These are phyloP conservation scores for Amblyopsis rosae DNA, from an alignment of 2,113 vertebrate species.

Conservation along the genomic window DNA sequence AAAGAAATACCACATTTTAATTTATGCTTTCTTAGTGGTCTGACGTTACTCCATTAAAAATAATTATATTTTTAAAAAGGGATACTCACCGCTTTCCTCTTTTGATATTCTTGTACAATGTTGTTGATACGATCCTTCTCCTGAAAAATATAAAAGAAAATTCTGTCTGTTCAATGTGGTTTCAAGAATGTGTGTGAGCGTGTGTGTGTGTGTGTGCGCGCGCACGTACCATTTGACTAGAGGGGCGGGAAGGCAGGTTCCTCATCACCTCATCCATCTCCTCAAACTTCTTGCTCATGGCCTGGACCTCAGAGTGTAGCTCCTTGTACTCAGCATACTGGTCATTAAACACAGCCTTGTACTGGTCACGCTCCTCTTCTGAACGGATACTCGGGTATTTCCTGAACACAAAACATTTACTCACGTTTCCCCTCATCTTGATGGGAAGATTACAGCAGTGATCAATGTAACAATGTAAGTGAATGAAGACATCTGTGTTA, in stretches of 20 bases:
- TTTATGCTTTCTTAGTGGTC: no score
- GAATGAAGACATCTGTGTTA: no score
- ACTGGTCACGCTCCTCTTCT: slow-evolving; percentile 88
- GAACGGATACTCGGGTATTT: slow-evolving; percentile 89
- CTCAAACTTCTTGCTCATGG: slow-evolving; percentile 81
- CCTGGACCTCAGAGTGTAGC: slow-evolving; percentile 87
- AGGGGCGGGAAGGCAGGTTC: slow-evolving; percentile 77
- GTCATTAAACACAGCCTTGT: slow-evolving; percentile 95
- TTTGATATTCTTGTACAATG: slow-evolving; percentile 87
- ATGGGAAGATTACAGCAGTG: no score
- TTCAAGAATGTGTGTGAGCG: not conserved
- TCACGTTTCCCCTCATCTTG: not conserved
- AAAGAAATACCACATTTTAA: no score
- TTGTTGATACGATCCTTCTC: slow-evolving; percentile 86
- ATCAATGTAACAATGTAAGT: no score
- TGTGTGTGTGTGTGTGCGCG: not conserved
- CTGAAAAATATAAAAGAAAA: slow-evolving; percentile 67
- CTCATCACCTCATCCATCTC: slow-evolving; percentile 87
- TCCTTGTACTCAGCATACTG: slow-evolving; percentile 96
- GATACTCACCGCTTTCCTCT: slow-evolving; percentile 89
- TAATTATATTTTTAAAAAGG: not conserved
- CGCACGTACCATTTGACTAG: slow-evolving; percentile 78
- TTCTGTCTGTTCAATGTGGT: not conserved
- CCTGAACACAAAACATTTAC: slow-evolving; percentile 60
- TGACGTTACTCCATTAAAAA: not conserved